Evolutionary conservation across 92 coral and sea anemone genomes (phyloP), one percentile per base, ranked within the genome.

Genomic region (Palythoa caribaeorum): DNA sequence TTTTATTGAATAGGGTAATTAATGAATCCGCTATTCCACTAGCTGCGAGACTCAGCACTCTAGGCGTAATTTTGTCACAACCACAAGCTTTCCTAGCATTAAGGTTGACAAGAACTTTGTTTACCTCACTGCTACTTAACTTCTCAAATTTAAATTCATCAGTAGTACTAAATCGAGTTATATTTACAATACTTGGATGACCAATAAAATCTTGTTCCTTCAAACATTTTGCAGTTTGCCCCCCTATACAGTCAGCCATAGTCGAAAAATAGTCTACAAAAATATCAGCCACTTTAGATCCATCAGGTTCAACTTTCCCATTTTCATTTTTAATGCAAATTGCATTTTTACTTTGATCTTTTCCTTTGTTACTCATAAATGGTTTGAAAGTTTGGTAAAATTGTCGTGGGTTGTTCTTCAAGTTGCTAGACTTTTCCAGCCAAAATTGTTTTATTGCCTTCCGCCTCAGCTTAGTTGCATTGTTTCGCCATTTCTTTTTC

Each of bases 331-430:
- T 76, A 76, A 76, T 76, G 81, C 81, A 76, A 76, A 76, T 76
- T 36, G 50, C 52, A 44, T 44, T 76, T 36, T 76, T 76, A 76
- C 55, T 44, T 44, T 2, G 81, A 76, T 76, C 81, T 76, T 76
- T 76, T 76, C 47, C 81, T 76, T 76, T 76, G 81, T 76, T 76
- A 44, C 55, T 76, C 48, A 76, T 44, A 48, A 80, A 80, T 55
- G 85, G 85, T 19, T 80, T 80, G 73, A 77, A 87, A 1, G 85
- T 77, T 28, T 63, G 40, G 28, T 77, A 87, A 83, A 87, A 87
- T 3, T 77, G 36, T 13, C 66, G 51, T 6, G 83, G 83, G 21
- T 74, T 89, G 47, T 44, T 44, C 48, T 44, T 44, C 1, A 44
- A 44, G 48, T 44, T 44, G 48, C 48, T 44, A 44, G 48, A 44